Evolutionary conservation across 2,113 vertebrate species (phyloP).

Genomic region (Aegotheles bennettii): DNA sequence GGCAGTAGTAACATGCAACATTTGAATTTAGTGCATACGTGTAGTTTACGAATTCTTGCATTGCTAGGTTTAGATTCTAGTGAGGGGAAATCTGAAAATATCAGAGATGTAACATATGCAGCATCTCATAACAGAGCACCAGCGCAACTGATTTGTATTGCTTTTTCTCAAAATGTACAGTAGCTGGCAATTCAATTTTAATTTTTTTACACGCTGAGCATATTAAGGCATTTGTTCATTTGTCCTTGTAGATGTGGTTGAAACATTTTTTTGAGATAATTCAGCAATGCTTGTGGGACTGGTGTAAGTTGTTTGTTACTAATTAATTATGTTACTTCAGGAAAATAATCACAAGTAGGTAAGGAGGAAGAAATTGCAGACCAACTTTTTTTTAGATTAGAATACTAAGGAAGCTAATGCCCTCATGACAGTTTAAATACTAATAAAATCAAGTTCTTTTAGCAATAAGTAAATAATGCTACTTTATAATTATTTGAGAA

Average conservation of each 20-base stretch:
- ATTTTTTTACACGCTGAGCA: background rate
- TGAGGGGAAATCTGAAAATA: background rate
- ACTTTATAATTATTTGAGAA: background rate
- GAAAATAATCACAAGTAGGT: background rate
- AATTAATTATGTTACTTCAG: background rate
- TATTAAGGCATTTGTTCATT: background rate
- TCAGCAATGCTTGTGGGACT: background rate
- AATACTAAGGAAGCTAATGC: background rate
- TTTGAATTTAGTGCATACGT: background rate
- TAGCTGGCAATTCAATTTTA: background rate
- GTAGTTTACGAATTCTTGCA: background rate
- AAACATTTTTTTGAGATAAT: background rate
- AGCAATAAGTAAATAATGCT: background rate
- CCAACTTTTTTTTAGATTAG: background rate
- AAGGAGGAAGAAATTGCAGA: background rate
- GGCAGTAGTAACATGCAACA: background rate
- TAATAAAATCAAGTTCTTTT: background rate
- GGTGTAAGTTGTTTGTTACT: background rate
- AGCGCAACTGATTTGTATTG: background rate
- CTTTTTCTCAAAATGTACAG: background rate
- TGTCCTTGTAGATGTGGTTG: background rate
- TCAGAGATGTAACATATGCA: background rate
- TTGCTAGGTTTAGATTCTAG: background rate
- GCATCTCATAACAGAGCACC: background rate
- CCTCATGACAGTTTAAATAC: background rate